A percentile compares a stretch with the other conserved stretches of the same genome.
phyloP scores from a whole-genome alignment of 2,888 invertebrate genomes.

The Blastobasis adustella region DNA sequence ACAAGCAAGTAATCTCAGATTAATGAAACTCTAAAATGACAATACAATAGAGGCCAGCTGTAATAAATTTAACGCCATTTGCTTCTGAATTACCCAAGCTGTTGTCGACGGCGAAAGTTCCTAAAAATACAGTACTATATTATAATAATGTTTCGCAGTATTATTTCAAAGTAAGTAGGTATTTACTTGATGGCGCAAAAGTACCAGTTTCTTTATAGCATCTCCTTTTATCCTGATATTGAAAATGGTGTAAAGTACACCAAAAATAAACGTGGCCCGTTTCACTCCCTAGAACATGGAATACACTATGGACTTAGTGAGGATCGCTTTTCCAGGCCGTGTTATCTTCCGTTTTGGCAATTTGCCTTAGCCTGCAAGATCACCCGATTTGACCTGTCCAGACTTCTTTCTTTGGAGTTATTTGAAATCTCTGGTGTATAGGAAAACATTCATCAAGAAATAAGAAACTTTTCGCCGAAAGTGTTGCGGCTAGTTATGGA shows the following conservation, averaged over 20 bases:
- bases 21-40: conserved; percentile 1
- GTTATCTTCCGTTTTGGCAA: neutral
- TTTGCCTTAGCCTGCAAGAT: conserved; percentile 2
- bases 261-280: neutral
- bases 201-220: neutral
- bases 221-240: neutral
- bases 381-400: neutral
- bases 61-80: conserved; percentile 7
- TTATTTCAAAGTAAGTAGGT: no score
- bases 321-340: neutral
- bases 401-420: no score
- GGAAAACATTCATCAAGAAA: neutral
- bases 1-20: no score
- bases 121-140: no score
- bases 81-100: neutral
- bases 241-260: neutral
- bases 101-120: no score
- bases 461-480: neutral
- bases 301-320: neutral
- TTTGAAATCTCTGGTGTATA: no score
- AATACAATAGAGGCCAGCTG: conserved; percentile 3
- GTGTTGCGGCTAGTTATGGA: no score
- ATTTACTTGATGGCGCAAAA: neutral
- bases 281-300: neutral
- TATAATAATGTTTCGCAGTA: no score